These are phyloP conservation scores for Pardosa pseudoannulata DNA, from an alignment of 2,888 invertebrate species.

Conservation along the genomic window DNA sequence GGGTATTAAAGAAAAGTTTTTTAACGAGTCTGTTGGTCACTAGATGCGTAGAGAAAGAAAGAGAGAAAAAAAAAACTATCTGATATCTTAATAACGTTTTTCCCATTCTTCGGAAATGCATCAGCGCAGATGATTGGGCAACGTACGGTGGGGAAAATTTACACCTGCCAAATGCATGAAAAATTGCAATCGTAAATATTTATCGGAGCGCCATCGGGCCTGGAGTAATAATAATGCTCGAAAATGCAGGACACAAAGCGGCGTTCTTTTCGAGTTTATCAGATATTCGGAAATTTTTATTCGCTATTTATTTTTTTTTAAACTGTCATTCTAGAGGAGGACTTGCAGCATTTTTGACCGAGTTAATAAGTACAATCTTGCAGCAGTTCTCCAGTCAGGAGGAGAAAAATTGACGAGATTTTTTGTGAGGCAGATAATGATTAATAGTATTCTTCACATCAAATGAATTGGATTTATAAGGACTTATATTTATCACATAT, in stretches of 20 bases:
- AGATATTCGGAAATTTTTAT: neutral
- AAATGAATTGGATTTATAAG: no score
- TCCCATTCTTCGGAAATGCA: constrained; percentile 47
- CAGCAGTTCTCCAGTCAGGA: no score
- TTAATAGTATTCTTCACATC: no score
- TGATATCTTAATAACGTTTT: constrained; percentile 68
- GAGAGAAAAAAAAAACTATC: constrained; percentile 39
- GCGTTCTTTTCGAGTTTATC: neutral
- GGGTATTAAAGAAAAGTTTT: constrained; percentile 19
- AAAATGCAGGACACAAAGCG: neutral
- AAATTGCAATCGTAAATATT: constrained; percentile 68
- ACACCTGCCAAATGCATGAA: constrained; percentile 60
- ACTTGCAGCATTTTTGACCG: neutral
- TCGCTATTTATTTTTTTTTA: neutral
- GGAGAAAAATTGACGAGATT: no score
- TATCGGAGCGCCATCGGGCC: constrained; percentile 32
- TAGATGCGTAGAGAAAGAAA: constrained; percentile 10
- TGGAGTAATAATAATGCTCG: neutral
- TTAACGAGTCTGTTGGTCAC: constrained; percentile 19
- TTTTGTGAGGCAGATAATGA: no score
- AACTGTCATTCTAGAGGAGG: neutral
- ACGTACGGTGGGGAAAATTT: constrained; percentile 37
- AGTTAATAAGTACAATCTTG: no score
- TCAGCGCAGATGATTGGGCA: constrained; percentile 48
- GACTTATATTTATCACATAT: no score